Percentiles rank a stretch among this genome's conserved stretches.
Conservation (phyloP, 2,113 vertebrate genomes). For the Empidonax alnorum region DNA sequence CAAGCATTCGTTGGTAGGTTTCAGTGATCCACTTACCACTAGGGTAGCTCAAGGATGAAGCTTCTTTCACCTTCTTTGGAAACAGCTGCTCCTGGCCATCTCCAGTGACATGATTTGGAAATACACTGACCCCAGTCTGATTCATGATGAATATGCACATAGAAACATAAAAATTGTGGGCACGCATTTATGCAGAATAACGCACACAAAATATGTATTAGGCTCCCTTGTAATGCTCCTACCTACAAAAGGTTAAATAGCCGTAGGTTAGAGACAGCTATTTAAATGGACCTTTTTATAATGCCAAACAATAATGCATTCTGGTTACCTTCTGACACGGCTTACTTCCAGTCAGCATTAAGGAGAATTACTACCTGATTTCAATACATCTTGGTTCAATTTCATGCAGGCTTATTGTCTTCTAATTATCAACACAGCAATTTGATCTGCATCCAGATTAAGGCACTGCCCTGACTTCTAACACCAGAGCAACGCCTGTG, state of each 20-base stretch:
- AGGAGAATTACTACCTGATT: constrained; percentile 52
- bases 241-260: constrained; percentile 66
- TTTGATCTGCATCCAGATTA: constrained; percentile 40
- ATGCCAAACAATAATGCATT: constrained; percentile 44
- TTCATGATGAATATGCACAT: constrained; percentile 13
- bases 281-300: constrained; percentile 58
- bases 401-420: constrained; percentile 56
- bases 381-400: constrained; percentile 47
- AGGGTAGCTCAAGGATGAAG: constrained; percentile 36
- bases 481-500: background rate
- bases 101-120: background rate
- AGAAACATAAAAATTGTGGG: background rate
- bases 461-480: constrained; percentile 46
- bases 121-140: background rate
- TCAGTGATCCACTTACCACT: background rate
- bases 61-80: constrained; percentile 25
- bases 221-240: constrained; percentile 17
- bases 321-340: constrained; percentile 36
- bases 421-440: constrained; percentile 59
- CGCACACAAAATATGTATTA: background rate
- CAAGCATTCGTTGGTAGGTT: background rate
- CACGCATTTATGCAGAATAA: constrained; percentile 27
- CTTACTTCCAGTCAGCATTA: constrained; percentile 57
- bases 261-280: constrained; percentile 11
- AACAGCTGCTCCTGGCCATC: constrained; percentile 23